Percentiles rank a stretch among this genome's conserved stretches.
Conservation (phyloP, 2,113 vertebrate species). For the Nycticryphes semicollaris region DNA sequence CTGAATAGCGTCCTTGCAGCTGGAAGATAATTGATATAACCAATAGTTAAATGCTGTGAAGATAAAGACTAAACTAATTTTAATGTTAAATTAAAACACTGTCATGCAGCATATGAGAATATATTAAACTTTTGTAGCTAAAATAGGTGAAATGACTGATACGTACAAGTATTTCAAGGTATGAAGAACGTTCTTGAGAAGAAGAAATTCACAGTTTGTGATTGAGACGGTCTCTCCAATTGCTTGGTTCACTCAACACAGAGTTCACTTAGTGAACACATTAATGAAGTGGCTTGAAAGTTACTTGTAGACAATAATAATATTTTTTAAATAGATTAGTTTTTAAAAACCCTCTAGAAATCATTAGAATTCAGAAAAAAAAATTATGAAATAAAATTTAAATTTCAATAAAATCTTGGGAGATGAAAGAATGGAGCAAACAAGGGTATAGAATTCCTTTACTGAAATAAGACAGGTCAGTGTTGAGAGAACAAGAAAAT, state of each 20-base stretch:
- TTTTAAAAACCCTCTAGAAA: background rate
- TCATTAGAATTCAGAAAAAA: background rate
- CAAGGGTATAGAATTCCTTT: background rate
- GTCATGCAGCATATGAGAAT: background rate
- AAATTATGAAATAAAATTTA: background rate
- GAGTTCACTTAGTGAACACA: background rate
- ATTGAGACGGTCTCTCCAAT: background rate
- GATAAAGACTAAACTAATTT: background rate
- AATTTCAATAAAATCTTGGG: background rate
- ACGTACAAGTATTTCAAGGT: background rate
- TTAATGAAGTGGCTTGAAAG: background rate
- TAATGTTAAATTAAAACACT: background rate
- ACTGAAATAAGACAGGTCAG: background rate
- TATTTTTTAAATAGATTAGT: background rate
- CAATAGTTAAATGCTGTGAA: background rate
- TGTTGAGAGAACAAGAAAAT: background rate
- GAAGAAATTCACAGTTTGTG: background rate
- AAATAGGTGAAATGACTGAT: background rate
- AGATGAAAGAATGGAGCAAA: background rate
- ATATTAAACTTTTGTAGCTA: background rate
- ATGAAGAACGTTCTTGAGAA: background rate
- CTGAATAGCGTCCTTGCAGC: background rate
- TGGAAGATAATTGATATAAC: background rate
- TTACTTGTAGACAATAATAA: background rate
- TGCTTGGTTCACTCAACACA: background rate